Evolutionary conservation across 1,140 invertebrate genomes (phyloP).

Genomic region (Apis cerana): DNA sequence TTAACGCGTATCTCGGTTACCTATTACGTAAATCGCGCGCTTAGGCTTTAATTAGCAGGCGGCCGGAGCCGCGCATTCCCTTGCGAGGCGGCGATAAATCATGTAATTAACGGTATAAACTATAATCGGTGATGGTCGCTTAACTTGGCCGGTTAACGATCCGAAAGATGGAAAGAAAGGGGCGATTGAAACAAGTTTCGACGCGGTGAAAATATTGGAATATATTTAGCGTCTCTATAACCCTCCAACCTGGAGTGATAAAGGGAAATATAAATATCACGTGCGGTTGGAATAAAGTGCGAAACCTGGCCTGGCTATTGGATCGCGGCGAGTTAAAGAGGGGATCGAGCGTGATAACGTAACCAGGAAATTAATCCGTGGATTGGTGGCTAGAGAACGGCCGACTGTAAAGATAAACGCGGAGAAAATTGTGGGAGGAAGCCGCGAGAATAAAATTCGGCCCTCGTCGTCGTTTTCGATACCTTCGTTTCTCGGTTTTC

Average conservation of each 20-base stretch:
- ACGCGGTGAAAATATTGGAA: neutral
- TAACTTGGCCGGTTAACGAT: slow-evolving; percentile 27
- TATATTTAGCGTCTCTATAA: neutral
- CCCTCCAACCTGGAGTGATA: slow-evolving; percentile 66
- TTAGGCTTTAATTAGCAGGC: no score
- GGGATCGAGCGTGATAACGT: slow-evolving; percentile 70
- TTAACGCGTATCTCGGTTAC: slow-evolving; percentile 44
- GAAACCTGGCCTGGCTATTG: slow-evolving; percentile 66
- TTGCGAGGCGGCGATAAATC: slow-evolving; percentile 50
- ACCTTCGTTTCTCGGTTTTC: slow-evolving; percentile 32
- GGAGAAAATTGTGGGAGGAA: slow-evolving; percentile 41
- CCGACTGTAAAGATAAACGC: slow-evolving; percentile 70
- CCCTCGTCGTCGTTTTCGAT: slow-evolving; percentile 12
- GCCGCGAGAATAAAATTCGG: slow-evolving; percentile 55
- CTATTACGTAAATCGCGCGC: slow-evolving; percentile 52
- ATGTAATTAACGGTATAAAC: slow-evolving; percentile 55
- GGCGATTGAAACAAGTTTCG: neutral
- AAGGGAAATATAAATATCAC: slow-evolving; percentile 77
- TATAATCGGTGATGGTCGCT: slow-evolving; percentile 16
- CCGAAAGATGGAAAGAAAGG: neutral
- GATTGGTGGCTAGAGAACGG: slow-evolving; percentile 22
- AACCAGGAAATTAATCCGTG: slow-evolving; percentile 73
- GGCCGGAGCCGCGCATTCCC: slow-evolving; percentile 2
- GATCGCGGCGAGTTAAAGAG: slow-evolving; percentile 62
- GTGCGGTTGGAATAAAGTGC: slow-evolving; percentile 54